Evolutionary conservation across 2,113 vertebrate genomes (phyloP), one percentile per base, ranked within the genome.

Genomic region (Sylvia atricapilla): DNA sequence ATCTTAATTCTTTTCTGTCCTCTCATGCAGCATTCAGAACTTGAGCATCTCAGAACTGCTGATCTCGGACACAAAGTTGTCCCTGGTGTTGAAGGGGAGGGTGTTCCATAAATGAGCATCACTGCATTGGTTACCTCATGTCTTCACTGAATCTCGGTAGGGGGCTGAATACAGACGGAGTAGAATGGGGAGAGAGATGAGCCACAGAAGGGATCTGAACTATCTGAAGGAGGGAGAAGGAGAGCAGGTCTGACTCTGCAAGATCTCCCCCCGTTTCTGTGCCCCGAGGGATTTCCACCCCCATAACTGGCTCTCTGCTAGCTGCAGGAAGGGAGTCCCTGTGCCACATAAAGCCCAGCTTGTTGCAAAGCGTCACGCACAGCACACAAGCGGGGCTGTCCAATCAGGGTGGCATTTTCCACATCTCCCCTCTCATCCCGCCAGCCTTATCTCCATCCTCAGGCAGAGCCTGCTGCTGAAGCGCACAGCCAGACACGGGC

Each of bases 51-150:
- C 92, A 39, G 85, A 90, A 90, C 64, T 82, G 90, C 85, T 88
- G 90, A 90, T 89, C 73, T 93, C 80, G 84, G 83, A 46, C 53
- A 68, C 41, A 33, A 78, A 94, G 88, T 86, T 90, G 85, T 87
- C 69, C 56, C 52, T 25, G 52, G 58, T 56, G 84, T 25, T 59
- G 83, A 86, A 96, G 85, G 68, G 76, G 72, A 92, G 80, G 64
- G 53, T 66, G 73, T 53, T 95, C 88, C 73, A 43, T 21, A 94
- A 87, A 87, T 24, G 84, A 94, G 72, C 94, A 91, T 84, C 84
- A 25, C 82, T 74, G 89, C 93, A 85, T 18, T 43, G 52, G 53
- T 68, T 91, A 81, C 66, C 76, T 96, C 84, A 43, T 10, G 49
- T 20, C 86, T 89, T 77, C 78, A 60, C 52, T 19, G 64, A 80